Percentiles rank a stretch among this genome's conserved stretches.
phyloP scores from a whole-genome alignment of 2,888 invertebrate genomes.

The Anarsia innoxiella region DNA sequence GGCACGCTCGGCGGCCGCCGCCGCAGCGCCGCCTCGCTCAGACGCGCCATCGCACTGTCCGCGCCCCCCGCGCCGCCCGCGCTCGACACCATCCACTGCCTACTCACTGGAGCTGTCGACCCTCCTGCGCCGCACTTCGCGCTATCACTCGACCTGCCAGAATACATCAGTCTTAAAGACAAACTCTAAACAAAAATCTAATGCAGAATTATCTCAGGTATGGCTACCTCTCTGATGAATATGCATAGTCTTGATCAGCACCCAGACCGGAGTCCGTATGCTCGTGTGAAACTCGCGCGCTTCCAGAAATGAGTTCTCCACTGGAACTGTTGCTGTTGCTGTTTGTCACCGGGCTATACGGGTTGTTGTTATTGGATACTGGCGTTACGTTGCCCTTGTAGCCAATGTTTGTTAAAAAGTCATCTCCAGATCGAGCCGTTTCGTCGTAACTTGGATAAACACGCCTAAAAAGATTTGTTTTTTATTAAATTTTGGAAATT shows the following conservation, averaged over 20 bases:
- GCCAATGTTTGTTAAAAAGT: slow-evolving; percentile 63
- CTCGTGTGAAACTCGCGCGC: slow-evolving; percentile 80
- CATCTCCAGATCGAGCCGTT: slow-evolving; percentile 46
- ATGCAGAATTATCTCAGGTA: background rate
- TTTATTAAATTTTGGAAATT: too few species aligned
- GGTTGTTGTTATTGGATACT: slow-evolving; percentile 60
- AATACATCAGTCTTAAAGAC: background rate
- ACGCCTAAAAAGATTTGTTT: slow-evolving; percentile 55
- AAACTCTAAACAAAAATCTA: background rate
- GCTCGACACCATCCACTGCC: slow-evolving; percentile 54
- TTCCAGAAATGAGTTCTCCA: slow-evolving; percentile 66
- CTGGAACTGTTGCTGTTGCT: slow-evolving; percentile 72
- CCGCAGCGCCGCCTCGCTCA: slow-evolving; percentile 27
- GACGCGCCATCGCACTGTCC: slow-evolving; percentile 32
- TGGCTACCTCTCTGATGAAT: slow-evolving; percentile 79
- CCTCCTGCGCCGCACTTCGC: slow-evolving; percentile 76
- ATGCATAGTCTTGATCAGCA: slow-evolving; percentile 84
- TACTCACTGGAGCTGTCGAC: slow-evolving; percentile 72
- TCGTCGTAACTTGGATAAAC: slow-evolving; percentile 64
- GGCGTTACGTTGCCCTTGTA: slow-evolving; percentile 58
- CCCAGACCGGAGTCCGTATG: slow-evolving; percentile 86
- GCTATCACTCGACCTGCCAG: slow-evolving; percentile 78
- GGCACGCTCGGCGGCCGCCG: slow-evolving; percentile 47
- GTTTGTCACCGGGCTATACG: slow-evolving; percentile 67
- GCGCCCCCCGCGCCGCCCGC: slow-evolving; percentile 31